Base-by-base conservation (phyloP, 1,140 invertebrate genomes). In the Carcinoscorpius rotundicauda region DNA sequence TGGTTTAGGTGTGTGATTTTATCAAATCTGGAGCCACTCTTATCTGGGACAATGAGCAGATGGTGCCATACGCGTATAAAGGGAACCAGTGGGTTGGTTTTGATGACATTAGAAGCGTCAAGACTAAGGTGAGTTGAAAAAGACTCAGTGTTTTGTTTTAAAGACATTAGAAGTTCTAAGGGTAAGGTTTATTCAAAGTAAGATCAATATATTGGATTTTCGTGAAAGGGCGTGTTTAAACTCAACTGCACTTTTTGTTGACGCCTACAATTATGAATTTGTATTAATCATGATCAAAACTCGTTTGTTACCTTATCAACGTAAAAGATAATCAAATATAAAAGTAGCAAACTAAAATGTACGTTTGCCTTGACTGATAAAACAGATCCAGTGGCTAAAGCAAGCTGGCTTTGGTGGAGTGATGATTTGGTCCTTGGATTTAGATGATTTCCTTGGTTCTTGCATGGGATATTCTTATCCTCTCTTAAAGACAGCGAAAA, bases 341-440 rank as follows among this genome's bases (percentile, higher is more conserved):
- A 29, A 29, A 29, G 29, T 29, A 29, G 29, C 29, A 29, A 29
- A 29, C 29, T 29, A 29, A 29, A 29, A 29, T 29, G 29, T 29
- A 29, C 29, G 29, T 29, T 29, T 29, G 29, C 29, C 29, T 29
- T 29, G 29, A 29, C 29, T 29, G 29, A 29, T 29, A 29, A 29
- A 77, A 51, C 71, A 97, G 92, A 91, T 92, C 82, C 85, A 87
- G 59, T 98, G 93, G 91, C 79, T 97, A 57, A 93, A 91, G 74
- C 87, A 93, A 73, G 87, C 93, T 81, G 89, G 89, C 9, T 93
- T 94, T 71, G 93, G 93, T 59, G 96, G 96, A 49, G 91, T 95
- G 10, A 97, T 98, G 92, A 88, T 98, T 9, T 98, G 94, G 93
- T 93, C 91, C 2, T 82, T 94, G 9, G 93, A 96, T 73, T 91